Evolutionary conservation across 1,140 invertebrate species (phyloP).

Genomic region (Tribolium castaneum): DNA sequence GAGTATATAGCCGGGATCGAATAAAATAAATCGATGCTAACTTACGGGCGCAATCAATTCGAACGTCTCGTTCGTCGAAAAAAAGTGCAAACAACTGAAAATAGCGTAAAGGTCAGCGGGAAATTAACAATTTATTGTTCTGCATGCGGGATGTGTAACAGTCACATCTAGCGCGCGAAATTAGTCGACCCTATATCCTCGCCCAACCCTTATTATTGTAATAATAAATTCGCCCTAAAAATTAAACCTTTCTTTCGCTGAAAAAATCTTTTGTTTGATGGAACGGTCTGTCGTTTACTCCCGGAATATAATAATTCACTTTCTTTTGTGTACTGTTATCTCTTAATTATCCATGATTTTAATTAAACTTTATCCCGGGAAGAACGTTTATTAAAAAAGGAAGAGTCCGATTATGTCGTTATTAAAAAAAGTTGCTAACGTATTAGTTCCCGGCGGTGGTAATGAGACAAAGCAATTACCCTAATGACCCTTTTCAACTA

Average conservation of each 20-base stretch:
- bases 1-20: conserved; percentile 8
- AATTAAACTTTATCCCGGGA: conserved; percentile 21
- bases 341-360: conserved; percentile 33
- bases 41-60: conserved; percentile 1
- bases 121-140: conserved; percentile 24
- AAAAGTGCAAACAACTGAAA: not conserved
- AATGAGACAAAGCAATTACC: conserved; percentile 21
- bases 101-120: not conserved
- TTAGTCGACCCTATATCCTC: not conserved
- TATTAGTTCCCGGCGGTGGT: not conserved
- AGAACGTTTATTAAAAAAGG: not conserved
- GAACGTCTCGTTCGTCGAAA: not conserved
- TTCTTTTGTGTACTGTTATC: conserved; percentile 27
- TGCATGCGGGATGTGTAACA: not conserved
- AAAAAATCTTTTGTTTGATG: conserved; percentile 27
- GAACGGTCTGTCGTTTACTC: conserved; percentile 14
- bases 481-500: conserved; percentile 19
- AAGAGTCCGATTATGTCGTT: not conserved
- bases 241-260: not conserved
- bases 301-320: conserved; percentile 3
- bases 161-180: not conserved
- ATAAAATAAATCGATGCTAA: conserved; percentile 15
- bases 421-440: conserved; percentile 4
- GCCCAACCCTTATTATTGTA: not conserved
- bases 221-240: not conserved